Evolutionary conservation across 92 coral and sea anemone genomes (phyloP), one percentile per base, ranked within the genome.

Genomic region (Bergia sp.): DNA sequence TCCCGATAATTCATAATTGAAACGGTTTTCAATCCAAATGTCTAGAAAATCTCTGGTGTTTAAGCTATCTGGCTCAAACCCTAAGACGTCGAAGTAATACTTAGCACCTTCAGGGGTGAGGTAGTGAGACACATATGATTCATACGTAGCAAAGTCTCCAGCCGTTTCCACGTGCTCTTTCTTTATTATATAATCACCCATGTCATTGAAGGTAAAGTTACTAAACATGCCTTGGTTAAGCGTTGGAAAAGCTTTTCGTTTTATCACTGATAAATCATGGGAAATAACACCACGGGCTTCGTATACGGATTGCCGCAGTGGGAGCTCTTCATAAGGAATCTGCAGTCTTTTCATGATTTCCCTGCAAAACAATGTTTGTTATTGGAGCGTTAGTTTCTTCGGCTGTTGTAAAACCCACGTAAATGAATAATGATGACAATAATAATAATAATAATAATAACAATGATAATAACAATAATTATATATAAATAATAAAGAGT

Each of bases 211-310:
- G 76, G 76, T n/a, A 72, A 72, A 29, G 38, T 72, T 37, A 72
- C 76, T 72, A 72, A 72, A 72, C 76, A 37, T 15, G 37, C 76
- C 76, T 39, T 72, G 43, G 76, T 7, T 72, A 72, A 72, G 76
- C 3, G 1, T 23, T 0, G 76, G 76, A 7, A 72, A 72, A 39
- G 76, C 76, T 72, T 72, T 72, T 38, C 23, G 20, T 72, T 72
- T 72, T 72, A 72, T 72, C 15, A 72, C 13, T 1, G 76, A 72
- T n/a, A 38, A 36, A 37, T 72, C 76, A 15, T 72, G 21, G 76
- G 76, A 37, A 36, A 72, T 72, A 39, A 72, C 13, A 36, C 76
- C 76, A 72, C 76, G 76, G 38, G 76, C 76, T 15, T 72, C 76
- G 16, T 72, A 72, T 1, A 72, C 23, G 76, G 0, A 23, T 72